Conservation (phyloP, 2,888 invertebrate species). For the Tetramorium bicarinatum region DNA sequence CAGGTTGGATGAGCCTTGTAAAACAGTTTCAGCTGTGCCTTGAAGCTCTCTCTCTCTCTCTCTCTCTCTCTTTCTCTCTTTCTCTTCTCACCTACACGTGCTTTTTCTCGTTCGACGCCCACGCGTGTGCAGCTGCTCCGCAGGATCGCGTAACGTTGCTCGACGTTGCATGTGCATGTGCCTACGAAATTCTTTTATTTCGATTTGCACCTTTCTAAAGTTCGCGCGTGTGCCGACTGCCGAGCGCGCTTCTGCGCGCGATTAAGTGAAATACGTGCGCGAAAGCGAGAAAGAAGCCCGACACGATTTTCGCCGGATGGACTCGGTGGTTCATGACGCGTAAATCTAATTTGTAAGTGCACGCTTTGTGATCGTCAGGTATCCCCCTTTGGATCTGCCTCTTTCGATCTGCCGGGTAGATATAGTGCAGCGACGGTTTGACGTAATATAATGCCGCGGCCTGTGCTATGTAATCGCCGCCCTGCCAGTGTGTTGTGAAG, state of each 20-base stretch:
- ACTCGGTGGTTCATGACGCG: conserved; percentile 62
- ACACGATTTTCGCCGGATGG: conserved; percentile 62
- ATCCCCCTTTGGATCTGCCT: conserved; percentile 52
- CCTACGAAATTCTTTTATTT: conserved; percentile 41
- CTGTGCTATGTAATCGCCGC: conserved; percentile 14
- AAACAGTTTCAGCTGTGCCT: conserved; percentile 80
- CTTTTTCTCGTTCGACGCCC: conserved; percentile 19
- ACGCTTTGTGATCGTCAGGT: conserved; percentile 62
- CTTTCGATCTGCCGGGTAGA: conserved; percentile 53
- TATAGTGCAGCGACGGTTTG: conserved; percentile 34
- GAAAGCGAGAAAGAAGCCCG: conserved; percentile 18
- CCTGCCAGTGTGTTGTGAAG: background rate
- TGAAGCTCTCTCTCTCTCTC: conserved; percentile 59
- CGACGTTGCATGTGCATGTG: conserved; percentile 39
- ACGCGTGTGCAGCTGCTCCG: conserved; percentile 50
- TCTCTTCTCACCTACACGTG: background rate
- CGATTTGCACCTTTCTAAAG: conserved; percentile 39
- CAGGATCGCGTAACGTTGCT: conserved; percentile 2
- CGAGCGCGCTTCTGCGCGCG: conserved; percentile 25
- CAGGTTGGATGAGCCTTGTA: conserved; percentile 75
- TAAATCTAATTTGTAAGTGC: conserved; percentile 68
- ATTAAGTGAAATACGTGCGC: conserved; percentile 5
- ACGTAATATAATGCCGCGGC: conserved; percentile 38
- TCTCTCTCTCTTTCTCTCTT: conserved; percentile 13
- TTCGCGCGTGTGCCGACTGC: conserved; percentile 1